Percentiles rank a stretch among this genome's conserved stretches.
These are phyloP conservation scores for Mandrillus leucophaeus DNA, from an alignment of 2,113 vertebrate species.

Conservation along the genomic window DNA sequence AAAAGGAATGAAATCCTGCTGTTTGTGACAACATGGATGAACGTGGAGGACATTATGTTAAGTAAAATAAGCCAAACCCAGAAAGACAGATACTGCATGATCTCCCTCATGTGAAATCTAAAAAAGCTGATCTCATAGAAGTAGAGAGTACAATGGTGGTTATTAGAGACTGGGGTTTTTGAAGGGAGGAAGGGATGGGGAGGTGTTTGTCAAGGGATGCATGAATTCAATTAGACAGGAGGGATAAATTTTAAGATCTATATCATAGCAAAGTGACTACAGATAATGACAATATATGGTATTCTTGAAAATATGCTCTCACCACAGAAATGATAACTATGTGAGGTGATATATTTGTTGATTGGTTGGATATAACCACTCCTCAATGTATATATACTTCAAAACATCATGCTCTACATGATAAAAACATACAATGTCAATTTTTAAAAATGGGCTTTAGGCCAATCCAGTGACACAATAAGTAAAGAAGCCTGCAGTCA, in stretches of 20 bases:
- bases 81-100: background rate
- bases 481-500: background rate
- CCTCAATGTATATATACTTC: background rate
- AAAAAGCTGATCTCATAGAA: background rate
- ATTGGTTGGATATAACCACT: background rate
- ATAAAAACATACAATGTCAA: background rate
- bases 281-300: background rate
- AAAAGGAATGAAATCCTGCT: background rate
- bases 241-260: background rate
- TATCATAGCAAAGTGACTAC: background rate
- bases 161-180: background rate
- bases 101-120: background rate
- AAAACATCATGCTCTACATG: background rate
- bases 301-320: background rate
- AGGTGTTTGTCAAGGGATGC: background rate
- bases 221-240: background rate
- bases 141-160: background rate
- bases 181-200: background rate
- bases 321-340: background rate
- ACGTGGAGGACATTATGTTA: background rate
- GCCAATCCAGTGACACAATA: background rate
- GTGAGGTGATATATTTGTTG: background rate
- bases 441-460: background rate
- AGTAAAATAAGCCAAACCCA: background rate
- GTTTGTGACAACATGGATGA: background rate